Conservation (phyloP, 1,140 invertebrate species). For the Ladona fulva region DNA sequence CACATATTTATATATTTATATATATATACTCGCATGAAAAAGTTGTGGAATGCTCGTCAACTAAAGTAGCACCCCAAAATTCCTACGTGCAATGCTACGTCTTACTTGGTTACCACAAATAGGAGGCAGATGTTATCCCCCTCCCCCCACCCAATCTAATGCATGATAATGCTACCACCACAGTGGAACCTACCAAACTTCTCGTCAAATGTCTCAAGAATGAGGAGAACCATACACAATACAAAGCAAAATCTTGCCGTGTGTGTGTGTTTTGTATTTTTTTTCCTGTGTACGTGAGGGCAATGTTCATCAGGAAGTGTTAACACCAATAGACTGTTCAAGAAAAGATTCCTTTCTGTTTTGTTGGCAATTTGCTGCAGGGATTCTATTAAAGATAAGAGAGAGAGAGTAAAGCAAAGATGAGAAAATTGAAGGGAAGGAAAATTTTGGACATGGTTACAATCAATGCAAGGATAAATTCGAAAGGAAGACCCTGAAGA, state of each 20-base stretch:
- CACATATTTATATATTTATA: conserved; percentile 1
- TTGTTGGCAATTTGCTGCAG: no score
- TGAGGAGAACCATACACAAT: background rate
- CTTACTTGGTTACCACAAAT: conserved; percentile 9
- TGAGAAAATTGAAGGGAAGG: no score
- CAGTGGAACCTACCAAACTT: conserved; percentile 8
- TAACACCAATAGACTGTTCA: no score
- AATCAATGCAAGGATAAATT: no score
- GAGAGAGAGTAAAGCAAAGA: no score
- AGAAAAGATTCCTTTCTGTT: no score
- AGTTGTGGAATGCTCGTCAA: conserved; percentile 8
- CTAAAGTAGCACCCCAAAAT: conserved; percentile 5
- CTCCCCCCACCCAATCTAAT: background rate
- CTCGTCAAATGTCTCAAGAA: conserved; percentile 5
- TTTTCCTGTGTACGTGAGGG: no score
- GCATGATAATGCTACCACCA: background rate
- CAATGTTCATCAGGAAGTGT: no score
- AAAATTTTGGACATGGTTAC: no score
- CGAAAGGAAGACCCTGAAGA: no score
- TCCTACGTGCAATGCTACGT: conserved; percentile 5
- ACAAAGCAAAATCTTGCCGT: background rate
- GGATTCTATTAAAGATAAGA: no score
- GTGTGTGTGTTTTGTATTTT: no score
- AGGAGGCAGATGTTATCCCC: background rate
- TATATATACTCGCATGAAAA: conserved; percentile 7